A percentile compares a stretch with the other conserved stretches of the same genome.
Evolutionary conservation across 1,140 invertebrate genomes (phyloP).

Genomic region (Bicyclus anynana): DNA sequence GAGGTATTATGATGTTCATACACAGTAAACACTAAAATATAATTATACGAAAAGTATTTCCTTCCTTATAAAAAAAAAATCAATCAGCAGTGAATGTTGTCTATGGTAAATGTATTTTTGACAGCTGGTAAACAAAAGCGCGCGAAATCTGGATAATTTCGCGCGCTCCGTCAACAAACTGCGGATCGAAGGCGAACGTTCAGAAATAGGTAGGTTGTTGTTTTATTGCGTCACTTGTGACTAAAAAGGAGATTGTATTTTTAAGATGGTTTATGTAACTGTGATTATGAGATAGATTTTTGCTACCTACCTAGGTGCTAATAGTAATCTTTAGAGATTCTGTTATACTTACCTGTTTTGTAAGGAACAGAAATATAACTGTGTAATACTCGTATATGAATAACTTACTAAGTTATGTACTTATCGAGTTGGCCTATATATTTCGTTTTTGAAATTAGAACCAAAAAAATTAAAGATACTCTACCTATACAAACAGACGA

Average conservation of each 20-base stretch:
- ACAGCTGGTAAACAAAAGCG: constrained; percentile 54
- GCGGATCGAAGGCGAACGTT: constrained; percentile 38
- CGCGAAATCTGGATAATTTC: constrained; percentile 67
- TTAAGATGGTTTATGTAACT: not conserved
- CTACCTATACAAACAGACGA: too few species aligned
- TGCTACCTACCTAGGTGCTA: too few species aligned
- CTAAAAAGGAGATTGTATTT: constrained; percentile 3
- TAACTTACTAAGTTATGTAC: too few species aligned
- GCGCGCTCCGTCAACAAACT: constrained; percentile 55
- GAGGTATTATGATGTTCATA: too few species aligned
- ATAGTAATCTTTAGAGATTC: too few species aligned
- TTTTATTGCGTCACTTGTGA: constrained; percentile 44
- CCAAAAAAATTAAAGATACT: too few species aligned
- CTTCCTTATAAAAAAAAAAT: not conserved
- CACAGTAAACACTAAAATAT: too few species aligned
- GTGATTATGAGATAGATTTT: not conserved
- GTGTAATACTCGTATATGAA: too few species aligned
- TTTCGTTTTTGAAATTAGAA: too few species aligned
- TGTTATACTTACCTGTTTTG: too few species aligned
- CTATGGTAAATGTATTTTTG: constrained; percentile 36
- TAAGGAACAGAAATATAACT: too few species aligned
- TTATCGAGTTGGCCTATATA: too few species aligned
- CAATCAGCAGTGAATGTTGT: not conserved
- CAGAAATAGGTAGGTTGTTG: constrained; percentile 42
- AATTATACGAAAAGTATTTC: not conserved